Percentiles rank a stretch among this genome's conserved stretches.
These are phyloP conservation scores for Neocrepidodera transversa DNA, from an alignment of 2,888 invertebrate species.

Conservation along the genomic window DNA sequence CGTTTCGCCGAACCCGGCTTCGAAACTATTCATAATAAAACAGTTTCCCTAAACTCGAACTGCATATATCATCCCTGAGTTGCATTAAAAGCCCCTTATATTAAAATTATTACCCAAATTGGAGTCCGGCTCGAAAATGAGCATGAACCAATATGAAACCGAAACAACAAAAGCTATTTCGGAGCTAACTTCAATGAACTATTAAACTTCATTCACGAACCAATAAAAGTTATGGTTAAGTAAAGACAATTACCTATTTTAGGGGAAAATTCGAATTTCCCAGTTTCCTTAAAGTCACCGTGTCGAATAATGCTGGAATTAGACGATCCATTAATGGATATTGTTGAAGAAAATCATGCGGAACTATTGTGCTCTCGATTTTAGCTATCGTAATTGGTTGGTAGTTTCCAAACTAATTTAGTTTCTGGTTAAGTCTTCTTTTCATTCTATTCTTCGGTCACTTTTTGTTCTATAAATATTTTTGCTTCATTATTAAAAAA, in stretches of 20 bases:
- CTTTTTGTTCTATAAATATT: too few species aligned
- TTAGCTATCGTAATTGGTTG: too few species aligned
- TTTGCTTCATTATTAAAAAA: too few species aligned
- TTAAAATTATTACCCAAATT: constrained; percentile 14
- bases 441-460: too few species aligned
- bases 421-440: too few species aligned
- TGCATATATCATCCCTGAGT: constrained; percentile 9
- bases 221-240: constrained; percentile 24
- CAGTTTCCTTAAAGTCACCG: neutral
- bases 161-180: constrained; percentile 16
- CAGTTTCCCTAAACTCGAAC: constrained; percentile 1
- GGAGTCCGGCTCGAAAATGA: neutral
- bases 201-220: constrained; percentile 10
- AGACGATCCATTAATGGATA: neutral
- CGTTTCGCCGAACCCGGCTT: neutral
- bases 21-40: constrained; percentile 2
- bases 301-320: neutral
- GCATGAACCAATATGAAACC: constrained; percentile 4
- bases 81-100: constrained; percentile 5
- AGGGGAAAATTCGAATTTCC: neutral
- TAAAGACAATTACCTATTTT: constrained; percentile 18
- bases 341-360: neutral
- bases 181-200: constrained; percentile 19
- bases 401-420: too few species aligned
- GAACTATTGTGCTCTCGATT: too few species aligned